A percentile compares a stretch with the other conserved stretches of the same genome.
Evolutionary conservation across 2,888 invertebrate genomes (phyloP).

Genomic region (Ectropis crepuscularia): DNA sequence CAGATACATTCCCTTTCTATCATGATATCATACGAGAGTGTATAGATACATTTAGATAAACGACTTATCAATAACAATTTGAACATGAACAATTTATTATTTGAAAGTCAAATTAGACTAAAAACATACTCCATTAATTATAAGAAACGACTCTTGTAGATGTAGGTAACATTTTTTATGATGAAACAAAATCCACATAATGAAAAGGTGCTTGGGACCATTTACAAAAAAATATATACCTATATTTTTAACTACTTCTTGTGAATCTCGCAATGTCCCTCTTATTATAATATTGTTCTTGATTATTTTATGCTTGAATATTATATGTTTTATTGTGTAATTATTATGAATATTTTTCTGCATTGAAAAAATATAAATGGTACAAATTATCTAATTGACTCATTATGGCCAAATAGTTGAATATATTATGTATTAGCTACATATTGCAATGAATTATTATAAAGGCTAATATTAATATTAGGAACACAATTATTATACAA

Average conservation of each 20-base stretch:
- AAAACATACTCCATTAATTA: constrained; percentile 9
- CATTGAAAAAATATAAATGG: constrained; percentile 35
- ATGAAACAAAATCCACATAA: not conserved
- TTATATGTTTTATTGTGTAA: too few species aligned
- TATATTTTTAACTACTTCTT: constrained; percentile 1
- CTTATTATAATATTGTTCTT: not conserved
- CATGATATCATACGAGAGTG: too few species aligned
- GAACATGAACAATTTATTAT: constrained; percentile 30
- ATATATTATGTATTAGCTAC: constrained; percentile 1
- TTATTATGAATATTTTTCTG: not conserved
- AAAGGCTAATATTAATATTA: too few species aligned
- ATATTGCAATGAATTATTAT: not conserved
- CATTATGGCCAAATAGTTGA: constrained; percentile 21
- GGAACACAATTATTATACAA: too few species aligned
- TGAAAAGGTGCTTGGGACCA: constrained; percentile 26
- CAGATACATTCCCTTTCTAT: constrained; percentile 14
- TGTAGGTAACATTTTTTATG: not conserved
- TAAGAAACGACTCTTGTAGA: constrained; percentile 5
- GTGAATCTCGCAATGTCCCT: constrained; percentile 28
- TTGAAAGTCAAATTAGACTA: constrained; percentile 6
- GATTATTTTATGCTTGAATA: not conserved
- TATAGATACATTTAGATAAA: not conserved
- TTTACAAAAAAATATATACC: constrained; percentile 1
- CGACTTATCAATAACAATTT: constrained; percentile 2
- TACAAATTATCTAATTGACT: constrained; percentile 30